Conservation (phyloP, 2,797 vertebrate genomes). For the Phaenicophaeus curvirostris region DNA sequence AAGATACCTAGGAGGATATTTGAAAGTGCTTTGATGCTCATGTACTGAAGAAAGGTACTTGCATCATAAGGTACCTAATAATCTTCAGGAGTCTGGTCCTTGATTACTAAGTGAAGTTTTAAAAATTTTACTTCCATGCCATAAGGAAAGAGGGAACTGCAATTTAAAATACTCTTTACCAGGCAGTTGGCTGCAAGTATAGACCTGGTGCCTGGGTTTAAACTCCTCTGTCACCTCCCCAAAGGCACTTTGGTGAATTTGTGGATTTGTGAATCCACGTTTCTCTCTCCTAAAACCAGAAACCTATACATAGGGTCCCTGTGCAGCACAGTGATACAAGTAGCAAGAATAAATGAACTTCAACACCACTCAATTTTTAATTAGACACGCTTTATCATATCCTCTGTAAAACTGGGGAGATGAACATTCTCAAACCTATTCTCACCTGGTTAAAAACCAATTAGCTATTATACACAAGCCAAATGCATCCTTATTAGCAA, state of each 20-base stretch:
- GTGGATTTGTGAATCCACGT: background rate
- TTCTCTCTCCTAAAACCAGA: slow-evolving; percentile 35
- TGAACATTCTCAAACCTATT: slow-evolving; percentile 31
- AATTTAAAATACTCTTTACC: background rate
- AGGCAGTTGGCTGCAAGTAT: background rate
- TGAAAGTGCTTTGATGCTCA: slow-evolving; percentile 17
- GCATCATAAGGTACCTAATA: slow-evolving; percentile 7
- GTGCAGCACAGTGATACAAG: background rate
- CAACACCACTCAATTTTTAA: slow-evolving; percentile 29
- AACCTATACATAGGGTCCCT: background rate
- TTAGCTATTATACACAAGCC: slow-evolving; percentile 22
- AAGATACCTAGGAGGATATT: background rate
- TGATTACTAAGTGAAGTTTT: background rate
- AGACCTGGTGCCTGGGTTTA: background rate
- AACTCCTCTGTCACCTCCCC: background rate
- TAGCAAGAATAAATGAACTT: slow-evolving; percentile 24
- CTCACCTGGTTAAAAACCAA: slow-evolving; percentile 53
- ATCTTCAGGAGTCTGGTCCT: background rate
- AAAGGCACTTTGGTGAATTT: background rate
- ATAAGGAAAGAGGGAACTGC: background rate
- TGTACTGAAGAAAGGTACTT: background rate
- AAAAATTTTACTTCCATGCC: background rate
- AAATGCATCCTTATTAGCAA: slow-evolving; percentile 7
- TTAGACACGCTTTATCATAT: background rate
- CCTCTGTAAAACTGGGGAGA: slow-evolving; percentile 24